Conservation (phyloP, 2,888 invertebrate genomes). For the Macrophya alboannulata region DNA sequence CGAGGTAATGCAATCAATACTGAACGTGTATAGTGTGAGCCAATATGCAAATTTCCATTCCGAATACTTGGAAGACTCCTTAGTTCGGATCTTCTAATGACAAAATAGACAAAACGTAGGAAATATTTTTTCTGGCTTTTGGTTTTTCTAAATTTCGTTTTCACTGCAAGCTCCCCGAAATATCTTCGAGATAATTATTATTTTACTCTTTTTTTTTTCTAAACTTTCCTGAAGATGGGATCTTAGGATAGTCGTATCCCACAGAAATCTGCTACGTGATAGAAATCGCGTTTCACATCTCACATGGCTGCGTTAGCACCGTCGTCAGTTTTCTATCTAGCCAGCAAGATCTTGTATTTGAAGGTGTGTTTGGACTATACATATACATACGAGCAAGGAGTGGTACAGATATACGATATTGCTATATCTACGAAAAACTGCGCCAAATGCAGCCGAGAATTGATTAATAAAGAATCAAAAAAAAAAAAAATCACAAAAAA, state of each 20-base stretch:
- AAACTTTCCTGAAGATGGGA: background rate
- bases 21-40: background rate
- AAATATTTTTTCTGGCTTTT: background rate
- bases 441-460: background rate
- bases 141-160: background rate
- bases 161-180: background rate
- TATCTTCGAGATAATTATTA: background rate
- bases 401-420: background rate
- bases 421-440: background rate
- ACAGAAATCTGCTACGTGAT: constrained; percentile 24
- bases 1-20: constrained; percentile 25
- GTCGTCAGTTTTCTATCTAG: constrained; percentile 33
- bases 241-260: background rate
- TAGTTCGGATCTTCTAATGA: background rate
- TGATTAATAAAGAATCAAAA: background rate
- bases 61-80: background rate
- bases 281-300: constrained; percentile 27
- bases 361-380: background rate
- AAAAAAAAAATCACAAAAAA: too few relatives aligned
- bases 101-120: background rate
- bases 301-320: constrained; percentile 37
- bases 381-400: background rate
- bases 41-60: background rate
- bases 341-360: background rate
- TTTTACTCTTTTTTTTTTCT: background rate